phyloP scores from a whole-genome alignment of 2,888 invertebrate species.

The Ceratothoa steindachneri region DNA sequence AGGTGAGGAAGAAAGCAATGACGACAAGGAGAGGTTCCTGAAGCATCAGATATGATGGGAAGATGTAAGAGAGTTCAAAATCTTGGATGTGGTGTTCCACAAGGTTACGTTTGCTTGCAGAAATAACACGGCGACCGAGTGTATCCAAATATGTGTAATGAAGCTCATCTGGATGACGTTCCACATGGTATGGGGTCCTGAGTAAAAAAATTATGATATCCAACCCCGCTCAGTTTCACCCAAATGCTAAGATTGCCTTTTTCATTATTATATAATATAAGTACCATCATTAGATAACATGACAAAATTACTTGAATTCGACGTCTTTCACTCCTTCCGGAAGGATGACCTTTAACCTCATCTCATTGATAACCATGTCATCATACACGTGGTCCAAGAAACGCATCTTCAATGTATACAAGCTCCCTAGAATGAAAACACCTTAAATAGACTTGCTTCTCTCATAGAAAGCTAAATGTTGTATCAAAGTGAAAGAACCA shows the following conservation, averaged over 20 bases:
- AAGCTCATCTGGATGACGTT: slow-evolving; percentile 67
- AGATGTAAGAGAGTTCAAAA: slow-evolving; percentile 62
- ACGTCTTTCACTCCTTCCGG: slow-evolving; percentile 88
- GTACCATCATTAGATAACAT: not conserved
- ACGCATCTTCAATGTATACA: slow-evolving; percentile 84
- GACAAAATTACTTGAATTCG: slow-evolving; percentile 58
- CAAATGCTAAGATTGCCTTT: not conserved
- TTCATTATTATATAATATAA: not conserved
- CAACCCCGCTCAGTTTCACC: not conserved
- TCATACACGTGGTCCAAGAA: slow-evolving; percentile 95
- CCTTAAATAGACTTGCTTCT: no score
- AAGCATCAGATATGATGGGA: slow-evolving; percentile 64
- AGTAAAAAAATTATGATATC: no score
- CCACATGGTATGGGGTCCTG: slow-evolving; percentile 58
- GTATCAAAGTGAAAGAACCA: no score
- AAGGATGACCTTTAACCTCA: slow-evolving; percentile 80
- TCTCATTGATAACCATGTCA: slow-evolving; percentile 89
- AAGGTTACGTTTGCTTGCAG: slow-evolving; percentile 74
- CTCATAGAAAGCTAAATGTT: no score
- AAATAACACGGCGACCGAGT: slow-evolving; percentile 82
- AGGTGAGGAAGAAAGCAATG: slow-evolving; percentile 80
- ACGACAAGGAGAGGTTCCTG: slow-evolving; percentile 90
- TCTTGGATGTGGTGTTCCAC: slow-evolving; percentile 95
- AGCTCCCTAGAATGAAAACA: slow-evolving; percentile 55
- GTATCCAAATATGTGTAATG: slow-evolving; percentile 94